Evolutionary conservation across 2,113 vertebrate genomes (phyloP).

Genomic region (Tupaia chinensis): DNA sequence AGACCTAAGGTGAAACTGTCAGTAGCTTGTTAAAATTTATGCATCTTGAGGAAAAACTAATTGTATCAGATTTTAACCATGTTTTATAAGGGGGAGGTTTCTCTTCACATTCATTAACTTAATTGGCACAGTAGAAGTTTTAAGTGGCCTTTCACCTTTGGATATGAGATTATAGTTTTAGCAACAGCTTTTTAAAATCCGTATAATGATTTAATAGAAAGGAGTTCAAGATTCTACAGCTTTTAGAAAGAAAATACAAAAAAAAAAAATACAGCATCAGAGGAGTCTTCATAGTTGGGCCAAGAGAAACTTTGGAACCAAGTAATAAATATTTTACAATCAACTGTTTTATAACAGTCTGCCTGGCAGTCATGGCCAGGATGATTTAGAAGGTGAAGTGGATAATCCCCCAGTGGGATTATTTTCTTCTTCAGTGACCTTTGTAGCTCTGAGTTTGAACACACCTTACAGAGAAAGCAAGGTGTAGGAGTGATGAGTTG

Average conservation of each 20-base stretch:
- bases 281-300: not conserved
- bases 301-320: not conserved
- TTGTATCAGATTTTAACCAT: constrained; percentile 74
- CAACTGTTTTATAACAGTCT: not conserved
- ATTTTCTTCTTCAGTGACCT: not conserved
- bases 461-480: not conserved
- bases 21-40: constrained; percentile 68
- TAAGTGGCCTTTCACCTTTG: constrained; percentile 73
- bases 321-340: not conserved
- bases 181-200: constrained; percentile 77
- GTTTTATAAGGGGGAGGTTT: constrained; percentile 58
- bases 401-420: not conserved
- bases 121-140: constrained; percentile 60
- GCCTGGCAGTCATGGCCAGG: not conserved
- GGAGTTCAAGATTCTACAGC: not conserved
- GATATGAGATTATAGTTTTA: constrained; percentile 73
- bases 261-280: not conserved
- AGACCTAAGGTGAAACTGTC: not conserved
- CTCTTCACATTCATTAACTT: constrained; percentile 69
- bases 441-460: not conserved
- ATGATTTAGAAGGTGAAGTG: not conserved
- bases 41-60: constrained; percentile 60
- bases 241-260: not conserved
- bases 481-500: not conserved
- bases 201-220: constrained; percentile 46